Percentiles rank a stretch among this genome's conserved stretches.
phyloP scores from a whole-genome alignment of 2,797 vertebrate genomes.

The Platalea minor region DNA sequence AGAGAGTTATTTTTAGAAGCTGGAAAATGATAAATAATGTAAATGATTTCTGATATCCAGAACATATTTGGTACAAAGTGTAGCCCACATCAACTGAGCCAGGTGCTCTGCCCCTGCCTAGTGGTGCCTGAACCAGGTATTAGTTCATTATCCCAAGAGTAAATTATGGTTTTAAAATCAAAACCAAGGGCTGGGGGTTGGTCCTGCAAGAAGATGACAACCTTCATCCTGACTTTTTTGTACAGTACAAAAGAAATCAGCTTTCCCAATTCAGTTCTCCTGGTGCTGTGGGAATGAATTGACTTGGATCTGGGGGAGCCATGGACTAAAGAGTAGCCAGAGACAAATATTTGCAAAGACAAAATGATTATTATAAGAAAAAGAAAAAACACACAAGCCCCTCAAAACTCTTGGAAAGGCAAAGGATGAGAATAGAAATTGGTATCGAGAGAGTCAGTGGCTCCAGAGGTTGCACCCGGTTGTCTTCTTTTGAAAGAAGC shows the following conservation, averaged over 20 bases:
- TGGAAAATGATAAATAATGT: background rate
- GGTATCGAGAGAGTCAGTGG: background rate
- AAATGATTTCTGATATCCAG: background rate
- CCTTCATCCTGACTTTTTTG: background rate
- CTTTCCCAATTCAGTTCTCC: background rate
- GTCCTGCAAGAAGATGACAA: background rate
- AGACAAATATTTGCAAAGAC: background rate
- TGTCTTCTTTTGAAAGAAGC: background rate
- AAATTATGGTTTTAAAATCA: background rate
- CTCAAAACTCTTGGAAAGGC: background rate
- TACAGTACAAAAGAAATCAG: background rate
- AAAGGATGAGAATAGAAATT: background rate
- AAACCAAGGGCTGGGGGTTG: background rate
- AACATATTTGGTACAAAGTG: background rate
- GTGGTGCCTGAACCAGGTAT: background rate
- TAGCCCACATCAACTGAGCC: background rate
- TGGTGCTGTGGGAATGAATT: background rate
- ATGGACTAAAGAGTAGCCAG: background rate
- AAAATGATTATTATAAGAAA: background rate
- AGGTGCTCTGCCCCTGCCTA: background rate
- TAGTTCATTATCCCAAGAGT: background rate
- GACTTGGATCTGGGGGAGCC: background rate
- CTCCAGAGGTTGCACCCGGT: background rate
- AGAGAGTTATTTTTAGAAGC: background rate
- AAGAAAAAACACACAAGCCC: background rate